phyloP scores from a whole-genome alignment of 2,888 invertebrate species.

The Yponomeuta evonymella region DNA sequence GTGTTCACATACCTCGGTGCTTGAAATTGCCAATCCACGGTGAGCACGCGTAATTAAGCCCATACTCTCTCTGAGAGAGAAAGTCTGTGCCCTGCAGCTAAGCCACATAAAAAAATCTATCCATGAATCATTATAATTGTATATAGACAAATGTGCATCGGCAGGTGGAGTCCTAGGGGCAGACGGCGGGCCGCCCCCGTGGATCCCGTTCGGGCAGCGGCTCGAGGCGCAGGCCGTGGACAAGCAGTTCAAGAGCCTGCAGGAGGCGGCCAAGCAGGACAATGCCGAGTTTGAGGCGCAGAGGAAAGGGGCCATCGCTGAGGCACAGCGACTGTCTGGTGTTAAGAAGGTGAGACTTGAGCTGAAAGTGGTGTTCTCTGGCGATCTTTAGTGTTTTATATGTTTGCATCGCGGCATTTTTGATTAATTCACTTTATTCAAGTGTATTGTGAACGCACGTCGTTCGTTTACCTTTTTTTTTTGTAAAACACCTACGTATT shows the following conservation, averaged over 20 bases:
- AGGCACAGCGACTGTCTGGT: constrained; percentile 81
- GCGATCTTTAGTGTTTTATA: too few relatives aligned
- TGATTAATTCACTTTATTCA: too few relatives aligned
- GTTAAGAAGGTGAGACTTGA: constrained; percentile 66
- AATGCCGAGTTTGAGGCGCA: constrained; percentile 93
- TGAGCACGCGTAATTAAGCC: too few relatives aligned
- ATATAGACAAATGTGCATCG: constrained; percentile 7
- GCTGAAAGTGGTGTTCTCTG: neutral
- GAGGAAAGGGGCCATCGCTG: constrained; percentile 91
- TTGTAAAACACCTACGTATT: too few relatives aligned
- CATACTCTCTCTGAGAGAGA: too few relatives aligned
- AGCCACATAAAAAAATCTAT: too few relatives aligned
- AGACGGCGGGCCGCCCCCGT: constrained; percentile 90
- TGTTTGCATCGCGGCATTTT: too few relatives aligned
- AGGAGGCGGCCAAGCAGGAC: constrained; percentile 79
- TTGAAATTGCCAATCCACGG: neutral
- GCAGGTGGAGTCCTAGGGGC: constrained; percentile 72
- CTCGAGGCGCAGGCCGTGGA: constrained; percentile 78
- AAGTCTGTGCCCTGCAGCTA: too few relatives aligned
- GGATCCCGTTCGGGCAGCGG: constrained; percentile 93
- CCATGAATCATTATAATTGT: too few relatives aligned
- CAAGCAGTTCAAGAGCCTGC: constrained; percentile 83
- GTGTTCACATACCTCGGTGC: too few relatives aligned
- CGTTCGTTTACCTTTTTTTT: too few relatives aligned
- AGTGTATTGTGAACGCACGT: too few relatives aligned